Evolutionary conservation across 2,113 vertebrate genomes (phyloP).

Genomic region (Eurystomus gularis): DNA sequence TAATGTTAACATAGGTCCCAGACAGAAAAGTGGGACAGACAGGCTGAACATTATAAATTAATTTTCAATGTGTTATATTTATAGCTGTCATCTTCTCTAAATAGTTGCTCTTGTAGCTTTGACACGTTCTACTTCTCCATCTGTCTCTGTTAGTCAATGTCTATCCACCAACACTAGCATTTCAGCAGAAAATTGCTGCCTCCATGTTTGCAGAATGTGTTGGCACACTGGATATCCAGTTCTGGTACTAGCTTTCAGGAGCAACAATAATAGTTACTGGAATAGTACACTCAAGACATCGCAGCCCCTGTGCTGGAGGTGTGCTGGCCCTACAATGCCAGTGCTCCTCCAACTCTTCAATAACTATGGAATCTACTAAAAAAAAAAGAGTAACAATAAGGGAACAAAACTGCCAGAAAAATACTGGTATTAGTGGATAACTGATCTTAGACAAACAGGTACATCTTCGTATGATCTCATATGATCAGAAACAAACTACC

Average conservation of each 20-base stretch:
- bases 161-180: not conserved
- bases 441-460: not conserved
- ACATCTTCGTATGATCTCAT: not conserved
- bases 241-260: not conserved
- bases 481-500: not conserved
- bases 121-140: not conserved
- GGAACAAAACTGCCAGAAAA: not conserved
- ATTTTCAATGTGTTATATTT: conserved; percentile 56
- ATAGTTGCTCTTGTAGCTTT: conserved; percentile 7
- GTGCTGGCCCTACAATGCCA: not conserved
- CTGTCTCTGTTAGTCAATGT: conserved; percentile 1
- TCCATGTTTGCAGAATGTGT: not conserved
- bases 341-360: not conserved
- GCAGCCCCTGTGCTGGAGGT: not conserved
- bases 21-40: conserved; percentile 47
- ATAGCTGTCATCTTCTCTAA: conserved; percentile 25
- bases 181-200: not conserved
- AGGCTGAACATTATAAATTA: conserved; percentile 40
- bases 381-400: not conserved
- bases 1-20: conserved; percentile 52
- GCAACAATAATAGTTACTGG: not conserved
- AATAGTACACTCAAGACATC: not conserved
- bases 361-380: not conserved
- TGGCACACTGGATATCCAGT: not conserved
- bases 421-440: not conserved